A percentile compares a stretch with the other conserved stretches of the same genome.
Conservation (phyloP, 1,140 invertebrate genomes). For the Carposina sasakii region DNA sequence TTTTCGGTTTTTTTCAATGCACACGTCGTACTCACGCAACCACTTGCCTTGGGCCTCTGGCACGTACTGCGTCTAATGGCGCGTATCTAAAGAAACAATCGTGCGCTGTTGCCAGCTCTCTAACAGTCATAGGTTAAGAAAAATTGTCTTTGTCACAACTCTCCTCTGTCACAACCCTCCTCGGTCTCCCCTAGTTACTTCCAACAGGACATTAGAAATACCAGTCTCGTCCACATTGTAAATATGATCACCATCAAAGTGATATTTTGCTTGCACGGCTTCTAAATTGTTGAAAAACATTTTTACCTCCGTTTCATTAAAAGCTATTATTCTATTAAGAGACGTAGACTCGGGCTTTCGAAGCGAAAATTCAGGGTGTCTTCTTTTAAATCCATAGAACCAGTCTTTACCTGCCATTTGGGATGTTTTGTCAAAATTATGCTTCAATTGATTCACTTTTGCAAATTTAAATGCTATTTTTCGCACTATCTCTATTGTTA, state of each 20-base stretch:
- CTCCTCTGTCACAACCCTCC: too few species aligned
- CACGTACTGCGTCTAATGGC: too few species aligned
- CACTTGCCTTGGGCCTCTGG: too few species aligned
- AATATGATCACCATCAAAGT: background rate
- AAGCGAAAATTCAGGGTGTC: slow-evolving; percentile 17
- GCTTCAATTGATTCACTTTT: slow-evolving; percentile 13
- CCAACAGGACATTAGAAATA: background rate
- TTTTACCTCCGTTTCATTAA: background rate
- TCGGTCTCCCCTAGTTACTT: too few species aligned
- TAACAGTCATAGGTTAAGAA: too few species aligned
- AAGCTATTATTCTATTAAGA: background rate
- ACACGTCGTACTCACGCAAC: too few species aligned
- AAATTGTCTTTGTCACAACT: too few species aligned
- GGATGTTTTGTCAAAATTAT: slow-evolving; percentile 22
- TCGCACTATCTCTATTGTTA: slow-evolving; percentile 13
- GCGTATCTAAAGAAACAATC: too few species aligned
- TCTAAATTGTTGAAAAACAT: background rate
- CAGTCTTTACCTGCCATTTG: slow-evolving; percentile 23
- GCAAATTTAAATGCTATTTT: slow-evolving; percentile 10
- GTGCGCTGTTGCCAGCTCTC: too few species aligned
- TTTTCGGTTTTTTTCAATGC: too few species aligned
- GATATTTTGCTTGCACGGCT: background rate
- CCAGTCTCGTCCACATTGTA: background rate
- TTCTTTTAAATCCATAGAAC: slow-evolving; percentile 17
- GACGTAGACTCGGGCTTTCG: slow-evolving; percentile 15